Base-by-base conservation (phyloP, 2,797 vertebrate species). In the Tangara arthus region DNA sequence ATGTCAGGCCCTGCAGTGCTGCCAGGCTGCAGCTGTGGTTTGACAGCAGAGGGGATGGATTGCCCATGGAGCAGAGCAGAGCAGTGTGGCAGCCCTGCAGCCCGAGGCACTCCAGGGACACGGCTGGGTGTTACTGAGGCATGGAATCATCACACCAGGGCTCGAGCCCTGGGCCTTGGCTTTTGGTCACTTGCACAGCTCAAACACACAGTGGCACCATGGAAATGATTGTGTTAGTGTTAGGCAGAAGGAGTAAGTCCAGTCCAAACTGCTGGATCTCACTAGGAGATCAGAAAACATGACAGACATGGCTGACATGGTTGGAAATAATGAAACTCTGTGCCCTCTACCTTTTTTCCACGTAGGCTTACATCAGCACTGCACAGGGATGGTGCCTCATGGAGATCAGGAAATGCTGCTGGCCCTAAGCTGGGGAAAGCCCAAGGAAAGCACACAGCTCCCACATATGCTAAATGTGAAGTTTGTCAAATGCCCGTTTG, bases 401-500 rank as follows among this genome's bases (percentile, higher is more conserved):
- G 34, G 39, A 64, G 11, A 77, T 9, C 60, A 56, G 26, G 19
- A 20, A 18, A 30, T 3, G 3, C 11, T 70, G 42, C 0, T 0
- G 13, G 17, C 2, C 49, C 9, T 35, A 15, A 20, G 7, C 42
- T 8, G 6, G 23, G 13, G 11, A 82, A 64, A 57, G 27, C 34
- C n/a, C 49, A 44, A 70, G 39, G 8, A 50, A 46, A 47, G 3
- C 24, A 47, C 3, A 0, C 20, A 71, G 47, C 13, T 87, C 11
- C 6, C 5, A 15, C 6, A 10, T 4, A 50, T 1, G 0, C 5
- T 53, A 46, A 57, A 46, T 1, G 3, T 50, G 30, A 61, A 22
- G 23, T 1, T 0, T 1, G 5, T 55, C 53, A 55, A 4, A 4
- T 75, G 23, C 32, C 41, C 71, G 16, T 9, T 57, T 1, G 0